Conservation (phyloP, 2,113 vertebrate species). For the Calidris pygmaea region DNA sequence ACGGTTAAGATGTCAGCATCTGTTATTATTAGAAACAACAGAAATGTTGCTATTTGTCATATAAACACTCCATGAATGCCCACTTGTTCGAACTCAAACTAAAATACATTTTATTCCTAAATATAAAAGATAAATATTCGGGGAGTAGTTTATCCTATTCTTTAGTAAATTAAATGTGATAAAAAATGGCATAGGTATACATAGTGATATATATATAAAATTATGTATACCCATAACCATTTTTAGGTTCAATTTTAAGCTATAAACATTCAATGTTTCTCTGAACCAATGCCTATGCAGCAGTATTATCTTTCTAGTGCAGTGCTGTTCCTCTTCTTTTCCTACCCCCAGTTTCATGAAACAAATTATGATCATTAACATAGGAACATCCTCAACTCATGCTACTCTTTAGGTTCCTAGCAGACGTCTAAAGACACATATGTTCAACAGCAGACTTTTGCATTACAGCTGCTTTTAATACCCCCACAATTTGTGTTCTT, state of each 20-base stretch:
- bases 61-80: neutral
- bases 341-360: neutral
- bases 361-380: neutral
- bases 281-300: neutral
- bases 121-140: neutral
- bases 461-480: neutral
- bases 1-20: neutral
- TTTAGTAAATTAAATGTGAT: neutral
- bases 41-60: neutral
- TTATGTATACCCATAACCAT: neutral
- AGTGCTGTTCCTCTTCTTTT: neutral
- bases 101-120: neutral
- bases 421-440: neutral
- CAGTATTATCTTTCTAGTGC: neutral
- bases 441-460: neutral
- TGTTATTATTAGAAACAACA: neutral
- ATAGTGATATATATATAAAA: neutral
- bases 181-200: neutral
- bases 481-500: neutral
- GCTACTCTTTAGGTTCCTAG: neutral
- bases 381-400: neutral
- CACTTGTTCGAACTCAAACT: neutral
- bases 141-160: neutral
- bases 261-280: neutral
- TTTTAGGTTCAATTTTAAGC: neutral